Conservation (phyloP, 1,140 invertebrate species). For the Brachionus plicatilis region DNA sequence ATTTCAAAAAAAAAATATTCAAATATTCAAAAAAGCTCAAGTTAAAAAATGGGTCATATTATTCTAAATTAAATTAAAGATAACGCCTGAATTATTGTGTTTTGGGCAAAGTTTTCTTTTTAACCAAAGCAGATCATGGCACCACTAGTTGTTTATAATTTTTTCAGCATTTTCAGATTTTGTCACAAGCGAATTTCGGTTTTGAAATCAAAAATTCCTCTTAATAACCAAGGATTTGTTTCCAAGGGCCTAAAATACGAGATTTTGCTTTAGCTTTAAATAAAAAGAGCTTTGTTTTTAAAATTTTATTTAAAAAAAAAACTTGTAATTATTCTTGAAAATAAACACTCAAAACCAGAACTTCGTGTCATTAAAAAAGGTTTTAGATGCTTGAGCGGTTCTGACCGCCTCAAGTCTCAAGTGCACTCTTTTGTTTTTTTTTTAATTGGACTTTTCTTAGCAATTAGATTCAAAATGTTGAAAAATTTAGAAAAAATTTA, state of each 20-base stretch:
- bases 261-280: neutral
- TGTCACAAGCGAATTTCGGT: neutral
- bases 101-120: no score
- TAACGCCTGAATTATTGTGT: neutral
- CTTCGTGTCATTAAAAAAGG: no score
- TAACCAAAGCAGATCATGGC: no score
- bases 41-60: neutral
- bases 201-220: neutral
- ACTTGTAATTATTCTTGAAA: neutral
- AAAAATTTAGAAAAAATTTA: neutral
- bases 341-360: neutral
- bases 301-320: neutral
- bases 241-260: no score
- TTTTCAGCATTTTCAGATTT: neutral
- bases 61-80: neutral
- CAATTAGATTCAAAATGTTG: no score
- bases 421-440: no score
- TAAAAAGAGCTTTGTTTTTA: neutral
- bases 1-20: neutral
- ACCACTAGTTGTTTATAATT: neutral
- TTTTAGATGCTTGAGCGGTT: no score
- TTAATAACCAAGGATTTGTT: no score
- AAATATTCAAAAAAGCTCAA: neutral
- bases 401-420: no score
- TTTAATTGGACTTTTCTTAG: no score